A percentile compares a stretch with the other conserved stretches of the same genome.
Conservation (phyloP, 2,888 invertebrate species). For the Caradrina kadenii region DNA sequence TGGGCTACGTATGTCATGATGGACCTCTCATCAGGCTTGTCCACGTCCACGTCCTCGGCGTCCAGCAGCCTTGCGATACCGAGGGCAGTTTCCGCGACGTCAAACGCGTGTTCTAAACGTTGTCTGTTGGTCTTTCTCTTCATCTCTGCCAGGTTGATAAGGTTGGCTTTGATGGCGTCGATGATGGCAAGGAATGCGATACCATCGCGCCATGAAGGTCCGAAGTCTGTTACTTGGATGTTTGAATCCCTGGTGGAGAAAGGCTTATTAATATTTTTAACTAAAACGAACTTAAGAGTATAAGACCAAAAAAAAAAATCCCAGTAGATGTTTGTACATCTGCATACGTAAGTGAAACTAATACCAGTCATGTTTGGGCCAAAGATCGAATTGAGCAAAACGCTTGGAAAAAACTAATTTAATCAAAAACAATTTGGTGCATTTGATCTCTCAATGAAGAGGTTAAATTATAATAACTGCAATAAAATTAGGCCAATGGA, state of each 20-base stretch:
- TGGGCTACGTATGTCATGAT: conserved; percentile 99
- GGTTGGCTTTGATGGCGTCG: conserved; percentile 97
- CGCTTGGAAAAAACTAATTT: background rate
- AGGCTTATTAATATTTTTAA: background rate
- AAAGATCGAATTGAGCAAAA: background rate
- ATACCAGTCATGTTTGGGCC: background rate
- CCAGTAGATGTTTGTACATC: no score
- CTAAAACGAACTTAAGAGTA: no score
- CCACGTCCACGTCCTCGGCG: conserved; percentile 98
- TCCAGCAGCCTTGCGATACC: conserved; percentile 98
- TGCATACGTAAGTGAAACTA: no score
- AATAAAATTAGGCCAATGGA: conserved; percentile 43
- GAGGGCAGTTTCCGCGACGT: conserved; percentile 96
- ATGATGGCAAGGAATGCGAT: conserved; percentile 98
- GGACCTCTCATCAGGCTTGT: conserved; percentile 98
- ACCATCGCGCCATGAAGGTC: conserved; percentile 98
- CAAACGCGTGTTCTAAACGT: conserved; percentile 97
- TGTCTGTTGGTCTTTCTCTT: conserved; percentile 93
- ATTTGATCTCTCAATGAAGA: conserved; percentile 26
- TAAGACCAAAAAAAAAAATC: no score
- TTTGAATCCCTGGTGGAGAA: conserved; percentile 93
- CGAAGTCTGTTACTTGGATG: conserved; percentile 97
- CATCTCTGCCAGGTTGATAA: conserved; percentile 96
- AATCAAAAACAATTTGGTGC: conserved; percentile 19
- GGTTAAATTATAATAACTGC: conserved; percentile 35